Evolutionary conservation across 2,113 vertebrate genomes (phyloP), one percentile per base, ranked within the genome.

Genomic region (Chaetura pelagica): DNA sequence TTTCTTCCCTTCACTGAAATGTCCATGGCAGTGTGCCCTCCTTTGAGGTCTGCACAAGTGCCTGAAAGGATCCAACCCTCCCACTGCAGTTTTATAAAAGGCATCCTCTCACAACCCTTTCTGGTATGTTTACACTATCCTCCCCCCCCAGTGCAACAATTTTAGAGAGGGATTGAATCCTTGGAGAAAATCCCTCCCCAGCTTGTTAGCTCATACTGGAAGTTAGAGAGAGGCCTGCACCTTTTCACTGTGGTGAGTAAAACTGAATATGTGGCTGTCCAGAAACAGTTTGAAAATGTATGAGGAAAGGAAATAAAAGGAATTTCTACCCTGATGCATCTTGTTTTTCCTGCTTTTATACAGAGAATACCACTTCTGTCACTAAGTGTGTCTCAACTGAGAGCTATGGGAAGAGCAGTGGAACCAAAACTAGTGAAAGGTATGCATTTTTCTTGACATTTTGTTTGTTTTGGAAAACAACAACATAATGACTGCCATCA

Each of bases 291-390:
- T 85, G 55, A 91, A 91, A 77, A 62, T 1, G 0, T 34, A 35
- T 32, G 46, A 79, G 19, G 51, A 72, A 75, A 44, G 23, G 44
- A 73, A 30, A 23, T 19, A 24, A 78, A 64, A 88, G 10, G 62
- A 48, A 44, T 77, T 85, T 86, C 71, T 80, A 54, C 24, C 4
- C 66, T 90, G 72, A 83, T 58, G 27, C 38, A 6, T 51, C 44
- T 80, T 73, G 26, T 32, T 52, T 72, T 64, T 97, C 58, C 59
- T 90, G 51, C 42, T 84, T 92, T 75, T 93, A 80, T 55, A 5
- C 96, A 99, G 99, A 99, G 68, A 99, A 97, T 89, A 96, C 73
- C n/a, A 94, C 96, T 91, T 98, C 97, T 30, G 69, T 91, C 68
- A 71, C 96, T 4, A 98, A 98, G 91, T 95, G 98, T 46, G 93